Conservation (phyloP, 2,797 vertebrate genomes). For the Oryzias sinensis region DNA sequence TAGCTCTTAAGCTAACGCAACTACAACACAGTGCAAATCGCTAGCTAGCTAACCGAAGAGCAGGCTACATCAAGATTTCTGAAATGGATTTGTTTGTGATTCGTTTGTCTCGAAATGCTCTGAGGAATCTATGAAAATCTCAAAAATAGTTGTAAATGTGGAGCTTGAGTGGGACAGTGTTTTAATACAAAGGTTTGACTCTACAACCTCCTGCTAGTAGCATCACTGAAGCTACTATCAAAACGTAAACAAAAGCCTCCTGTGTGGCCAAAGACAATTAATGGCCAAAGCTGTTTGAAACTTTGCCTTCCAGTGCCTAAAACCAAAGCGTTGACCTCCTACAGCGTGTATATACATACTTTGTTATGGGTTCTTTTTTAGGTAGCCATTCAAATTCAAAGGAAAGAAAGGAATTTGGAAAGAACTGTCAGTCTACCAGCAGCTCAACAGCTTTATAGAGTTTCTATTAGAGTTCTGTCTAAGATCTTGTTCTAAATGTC, state of each 20-base stretch:
- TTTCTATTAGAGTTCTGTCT: neutral
- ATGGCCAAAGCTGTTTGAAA: neutral
- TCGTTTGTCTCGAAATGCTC: slow-evolving; percentile 11
- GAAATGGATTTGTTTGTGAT: slow-evolving; percentile 42
- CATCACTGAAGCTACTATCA: slow-evolving; percentile 17
- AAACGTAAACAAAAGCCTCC: slow-evolving; percentile 70
- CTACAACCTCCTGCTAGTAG: slow-evolving; percentile 26
- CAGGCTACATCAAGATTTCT: slow-evolving; percentile 49
- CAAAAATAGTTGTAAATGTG: too few relatives aligned
- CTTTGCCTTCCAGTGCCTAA: too few relatives aligned
- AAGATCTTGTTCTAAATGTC: neutral
- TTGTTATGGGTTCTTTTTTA: neutral
- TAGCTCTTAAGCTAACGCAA: slow-evolving; percentile 46
- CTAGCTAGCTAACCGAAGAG: slow-evolving; percentile 26
- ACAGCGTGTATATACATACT: neutral
- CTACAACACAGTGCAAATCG: slow-evolving; percentile 54
- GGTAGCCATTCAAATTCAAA: neutral
- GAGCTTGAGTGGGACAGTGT: too few relatives aligned
- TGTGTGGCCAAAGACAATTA: slow-evolving; percentile 13
- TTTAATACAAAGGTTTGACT: neutral
- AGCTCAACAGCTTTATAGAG: neutral
- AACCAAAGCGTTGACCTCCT: too few relatives aligned
- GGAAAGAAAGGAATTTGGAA: too few relatives aligned
- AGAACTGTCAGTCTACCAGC: neutral
- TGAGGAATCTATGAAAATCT: too few relatives aligned